Base-by-base conservation (phyloP, 2,113 vertebrate species). In the Marmota monax region DNA sequence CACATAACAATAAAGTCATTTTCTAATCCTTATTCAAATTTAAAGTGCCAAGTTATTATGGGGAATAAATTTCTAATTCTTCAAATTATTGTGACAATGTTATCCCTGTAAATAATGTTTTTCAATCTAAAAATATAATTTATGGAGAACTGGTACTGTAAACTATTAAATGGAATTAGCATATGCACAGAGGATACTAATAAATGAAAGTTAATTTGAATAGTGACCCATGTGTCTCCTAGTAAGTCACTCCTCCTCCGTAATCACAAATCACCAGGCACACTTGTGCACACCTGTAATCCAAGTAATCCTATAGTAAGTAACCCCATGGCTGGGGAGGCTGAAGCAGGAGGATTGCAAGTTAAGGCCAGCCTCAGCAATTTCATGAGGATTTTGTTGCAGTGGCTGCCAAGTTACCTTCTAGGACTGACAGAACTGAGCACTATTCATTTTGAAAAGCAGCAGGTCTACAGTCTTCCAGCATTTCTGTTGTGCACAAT, bases 1-100 rank as follows among this genome's bases (percentile, higher is more conserved):
- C 3, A 96, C 69, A 95, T n/a, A 93, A 65, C 92, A 95, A 95
- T 89, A 93, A 95, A 96, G 80, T 83, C 63, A 94, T 94, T 95
- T 84, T 85, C 84, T 84, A 93, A 96, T 96, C 74, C 2, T 95
- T 86, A 93, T 93, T 76, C 45, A 84, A 86, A 94, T 97, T 93
- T 89, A 73, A 97, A 94, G 48, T 74, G 85, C 84, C 88, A 27
- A 67, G 58, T 83, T 42, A 86, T 53, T 93, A 34, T 63, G 34
- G 70, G 61, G 76, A 96, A n/a, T 48, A 77, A 92, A 76, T 80
- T 83, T 34, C 20, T 88, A 96, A 92, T 95, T 93, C 80, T 95
- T 53, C 39, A 96, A 94, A 97, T 91, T 70, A 88, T 23, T 70
- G 92, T 51, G 16, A 25, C 65, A 96, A 72, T 76, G 14, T 51